These are phyloP conservation scores for Mizuhopecten yessoensis DNA, from an alignment of 1,140 invertebrate species.

Conservation along the genomic window DNA sequence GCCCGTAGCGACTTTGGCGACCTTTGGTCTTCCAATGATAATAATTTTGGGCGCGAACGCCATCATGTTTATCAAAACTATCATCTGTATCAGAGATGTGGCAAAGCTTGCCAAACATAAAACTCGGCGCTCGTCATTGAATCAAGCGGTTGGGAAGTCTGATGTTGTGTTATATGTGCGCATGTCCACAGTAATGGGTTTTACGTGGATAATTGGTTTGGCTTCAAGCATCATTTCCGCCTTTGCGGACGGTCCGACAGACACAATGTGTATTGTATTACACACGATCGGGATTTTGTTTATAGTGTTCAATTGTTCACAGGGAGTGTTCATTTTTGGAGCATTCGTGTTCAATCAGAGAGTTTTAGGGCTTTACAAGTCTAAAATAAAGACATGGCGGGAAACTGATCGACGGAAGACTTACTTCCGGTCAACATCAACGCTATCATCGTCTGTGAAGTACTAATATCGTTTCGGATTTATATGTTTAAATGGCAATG, in stretches of 20 bases:
- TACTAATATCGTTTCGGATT: not conserved
- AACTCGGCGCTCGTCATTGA: conserved; percentile 68
- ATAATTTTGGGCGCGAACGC: conserved; percentile 80
- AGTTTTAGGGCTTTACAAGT: conserved; percentile 72
- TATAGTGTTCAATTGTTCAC: conserved; percentile 79
- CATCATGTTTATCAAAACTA: conserved; percentile 80
- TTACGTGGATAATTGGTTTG: conserved; percentile 84
- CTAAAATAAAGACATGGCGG: not conserved
- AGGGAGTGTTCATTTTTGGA: conserved; percentile 82
- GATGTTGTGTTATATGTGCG: conserved; percentile 86
- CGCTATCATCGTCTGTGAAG: not conserved
- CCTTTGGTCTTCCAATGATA: conserved; percentile 82
- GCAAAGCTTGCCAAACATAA: conserved; percentile 66
- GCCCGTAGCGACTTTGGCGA: conserved; percentile 77
- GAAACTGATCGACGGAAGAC: not conserved
- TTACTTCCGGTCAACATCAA: not conserved
- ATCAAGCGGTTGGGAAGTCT: conserved; percentile 73
- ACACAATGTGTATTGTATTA: conserved; percentile 69
- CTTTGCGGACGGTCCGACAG: conserved; percentile 63
- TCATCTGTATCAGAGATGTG: conserved; percentile 85
- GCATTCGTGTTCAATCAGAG: conserved; percentile 80
- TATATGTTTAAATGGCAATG: not conserved
- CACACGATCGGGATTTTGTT: conserved; percentile 78
- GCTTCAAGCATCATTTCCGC: conserved; percentile 77
- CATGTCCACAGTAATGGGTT: conserved; percentile 84